Base-by-base conservation (phyloP, 2,888 invertebrate species). In the Pegoplata infirma region DNA sequence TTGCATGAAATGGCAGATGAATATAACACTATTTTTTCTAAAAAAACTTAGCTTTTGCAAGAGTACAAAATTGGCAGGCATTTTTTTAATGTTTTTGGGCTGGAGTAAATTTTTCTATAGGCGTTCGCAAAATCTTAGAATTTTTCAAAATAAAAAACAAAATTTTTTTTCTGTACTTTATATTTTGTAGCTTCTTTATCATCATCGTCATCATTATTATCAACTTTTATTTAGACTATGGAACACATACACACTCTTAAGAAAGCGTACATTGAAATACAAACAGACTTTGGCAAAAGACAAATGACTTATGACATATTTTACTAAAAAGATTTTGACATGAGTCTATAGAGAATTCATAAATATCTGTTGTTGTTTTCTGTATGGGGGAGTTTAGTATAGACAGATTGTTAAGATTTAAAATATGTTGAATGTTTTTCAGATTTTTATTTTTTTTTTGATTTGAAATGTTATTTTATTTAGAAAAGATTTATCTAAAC, bases 291-390 rank as follows among this genome's bases (percentile, higher is more conserved):
- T 21, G 46, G 28, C 25, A 46, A 55, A 77, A 72, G 72, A 77
- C 72, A 73, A 77, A 77, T 77, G 72, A 73, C 68, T 77, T 73
- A 44, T 77, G 72, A 77, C 72, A 77, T 56, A 77, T 73, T 68
- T 77, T 51, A 47, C 77, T 68, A 73, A 64, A 77, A 58, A 73
- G 59, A 67, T 73, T 77, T 72, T 68, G 67, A 68, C 68, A 58
- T 67, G 19, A 77, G 32, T 68, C 77, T 72, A 53, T 63, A 25
- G 63, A 68, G 72, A 63, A 76, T 73, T 77, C 63, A 72, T 76
- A 72, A 76, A 76, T 72, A 72, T 76, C 71, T 73, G 46, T 25
- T 67, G 49, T 61, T 68, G 56, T 40, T 2, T 32, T 58, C 51
- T 56, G 49, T 40, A 23, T 14, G 32, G 21, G 28, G 36, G 36